Conservation (phyloP, 2,797 vertebrate genomes). For the Cercopithecus diana region DNA sequence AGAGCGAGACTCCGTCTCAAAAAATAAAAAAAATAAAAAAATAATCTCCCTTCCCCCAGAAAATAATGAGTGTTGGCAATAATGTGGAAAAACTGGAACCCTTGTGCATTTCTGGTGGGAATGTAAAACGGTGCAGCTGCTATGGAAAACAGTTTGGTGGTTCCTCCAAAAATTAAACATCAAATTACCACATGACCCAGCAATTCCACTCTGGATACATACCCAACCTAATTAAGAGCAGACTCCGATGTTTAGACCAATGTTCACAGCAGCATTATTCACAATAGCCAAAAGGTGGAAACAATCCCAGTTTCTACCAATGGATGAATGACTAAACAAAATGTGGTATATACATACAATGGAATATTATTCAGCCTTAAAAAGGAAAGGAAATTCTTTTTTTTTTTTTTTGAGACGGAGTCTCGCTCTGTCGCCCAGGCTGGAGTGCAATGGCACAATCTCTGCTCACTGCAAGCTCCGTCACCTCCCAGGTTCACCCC, state of each 20-base stretch:
- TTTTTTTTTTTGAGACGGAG: no score
- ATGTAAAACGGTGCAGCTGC: neutral
- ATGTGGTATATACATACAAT: neutral
- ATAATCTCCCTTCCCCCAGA: neutral
- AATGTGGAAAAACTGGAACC: neutral
- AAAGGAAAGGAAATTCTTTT: neutral
- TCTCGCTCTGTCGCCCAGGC: no score
- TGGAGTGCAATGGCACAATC: no score
- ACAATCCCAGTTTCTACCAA: neutral
- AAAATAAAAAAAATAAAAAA: neutral
- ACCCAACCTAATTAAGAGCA: neutral
- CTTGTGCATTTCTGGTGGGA: neutral
- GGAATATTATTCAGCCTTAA: neutral
- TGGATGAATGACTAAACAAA: neutral
- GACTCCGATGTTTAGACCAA: neutral
- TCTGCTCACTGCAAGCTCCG: no score
- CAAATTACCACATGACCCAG: neutral
- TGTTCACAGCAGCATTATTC: conserved; percentile 24
- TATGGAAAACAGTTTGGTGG: neutral
- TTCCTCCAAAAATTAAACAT: neutral
- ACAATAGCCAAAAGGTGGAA: neutral
- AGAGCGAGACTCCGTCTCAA: no score
- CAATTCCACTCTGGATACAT: neutral
- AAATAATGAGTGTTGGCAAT: neutral
- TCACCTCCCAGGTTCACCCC: no score